Conservation (phyloP, 2,888 invertebrate species). For the Suillia variegata region DNA sequence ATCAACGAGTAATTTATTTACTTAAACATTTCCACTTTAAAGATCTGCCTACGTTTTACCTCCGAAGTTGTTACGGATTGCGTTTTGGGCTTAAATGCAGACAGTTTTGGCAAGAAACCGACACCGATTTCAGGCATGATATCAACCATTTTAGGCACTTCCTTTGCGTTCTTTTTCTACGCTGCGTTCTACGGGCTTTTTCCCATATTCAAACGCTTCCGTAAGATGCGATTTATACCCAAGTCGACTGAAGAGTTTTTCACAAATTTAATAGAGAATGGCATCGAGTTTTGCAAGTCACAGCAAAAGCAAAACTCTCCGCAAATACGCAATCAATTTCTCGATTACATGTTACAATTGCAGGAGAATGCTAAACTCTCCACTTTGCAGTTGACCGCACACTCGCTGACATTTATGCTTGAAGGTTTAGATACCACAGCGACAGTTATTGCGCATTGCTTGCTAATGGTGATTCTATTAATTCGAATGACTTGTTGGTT, state of each 20-base stretch:
- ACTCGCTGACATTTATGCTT: conserved; percentile 52
- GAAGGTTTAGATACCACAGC: conserved; percentile 57
- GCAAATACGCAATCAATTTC: conserved; percentile 40
- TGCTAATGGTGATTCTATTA: conserved; percentile 40
- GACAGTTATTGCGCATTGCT: conserved; percentile 40
- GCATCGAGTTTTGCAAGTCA: conserved; percentile 39
- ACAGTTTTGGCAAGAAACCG: conserved; percentile 51
- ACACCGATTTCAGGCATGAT: conserved; percentile 47
- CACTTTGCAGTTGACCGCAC: conserved; percentile 40
- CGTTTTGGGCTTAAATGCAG: conserved; percentile 61
- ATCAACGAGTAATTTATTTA: too few species aligned
- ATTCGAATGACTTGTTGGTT: too few species aligned
- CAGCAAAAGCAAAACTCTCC: conserved; percentile 34
- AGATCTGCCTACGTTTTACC: conserved; percentile 54
- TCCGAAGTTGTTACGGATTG: conserved; percentile 61
- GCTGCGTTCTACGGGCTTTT: conserved; percentile 39
- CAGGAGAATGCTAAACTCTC: conserved; percentile 49
- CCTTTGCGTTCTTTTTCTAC: conserved; percentile 34
- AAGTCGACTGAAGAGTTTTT: conserved; percentile 68
- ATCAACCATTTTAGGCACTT: conserved; percentile 46
- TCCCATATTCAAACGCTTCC: conserved; percentile 44
- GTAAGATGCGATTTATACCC: conserved; percentile 34
- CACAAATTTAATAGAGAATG: conserved; percentile 39
- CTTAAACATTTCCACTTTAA: too few species aligned
- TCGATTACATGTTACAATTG: conserved; percentile 52